Percentiles rank a stretch among this genome's conserved stretches.
phyloP scores from a whole-genome alignment of 35 echinoderm and acorn worm species.

The Apostichopus japonicus region DNA sequence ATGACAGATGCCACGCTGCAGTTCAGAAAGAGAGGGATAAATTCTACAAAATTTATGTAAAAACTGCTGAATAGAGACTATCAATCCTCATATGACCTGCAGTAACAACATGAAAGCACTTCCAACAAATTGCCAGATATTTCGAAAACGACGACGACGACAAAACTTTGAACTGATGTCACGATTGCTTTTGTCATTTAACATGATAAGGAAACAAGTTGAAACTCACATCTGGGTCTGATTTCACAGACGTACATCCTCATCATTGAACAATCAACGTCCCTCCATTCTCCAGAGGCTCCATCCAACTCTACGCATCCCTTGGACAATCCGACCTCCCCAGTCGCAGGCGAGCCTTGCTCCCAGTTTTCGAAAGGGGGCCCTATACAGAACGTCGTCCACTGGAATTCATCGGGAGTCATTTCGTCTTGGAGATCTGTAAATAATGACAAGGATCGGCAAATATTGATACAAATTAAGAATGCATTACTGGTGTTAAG shows the following conservation, averaged over 20 bases:
- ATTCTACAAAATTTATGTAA: too few species aligned
- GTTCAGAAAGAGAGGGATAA: too few species aligned
- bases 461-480: too few species aligned
- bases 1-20: too few species aligned
- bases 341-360: not conserved
- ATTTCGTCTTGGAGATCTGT: slow-evolving; percentile 28
- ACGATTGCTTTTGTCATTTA: too few species aligned
- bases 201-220: not conserved
- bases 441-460: not conserved
- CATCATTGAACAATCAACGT: slow-evolving; percentile 28
- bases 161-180: too few species aligned
- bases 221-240: slow-evolving; percentile 47
- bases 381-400: slow-evolving; percentile 31
- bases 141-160: too few species aligned
- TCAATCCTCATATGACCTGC: too few species aligned
- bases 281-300: slow-evolving; percentile 36
- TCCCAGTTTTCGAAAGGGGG: slow-evolving; percentile 58
- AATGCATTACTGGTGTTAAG: too few species aligned
- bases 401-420: slow-evolving; percentile 36
- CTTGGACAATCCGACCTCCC: not conserved
- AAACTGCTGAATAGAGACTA: too few species aligned
- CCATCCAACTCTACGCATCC: slow-evolving; percentile 58
- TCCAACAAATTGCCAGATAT: too few species aligned
- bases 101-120: too few species aligned
- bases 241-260: slow-evolving; percentile 62